Evolutionary conservation across 2,113 vertebrate species (phyloP), one percentile per base, ranked within the genome.

Genomic region (Geococcyx californianus): DNA sequence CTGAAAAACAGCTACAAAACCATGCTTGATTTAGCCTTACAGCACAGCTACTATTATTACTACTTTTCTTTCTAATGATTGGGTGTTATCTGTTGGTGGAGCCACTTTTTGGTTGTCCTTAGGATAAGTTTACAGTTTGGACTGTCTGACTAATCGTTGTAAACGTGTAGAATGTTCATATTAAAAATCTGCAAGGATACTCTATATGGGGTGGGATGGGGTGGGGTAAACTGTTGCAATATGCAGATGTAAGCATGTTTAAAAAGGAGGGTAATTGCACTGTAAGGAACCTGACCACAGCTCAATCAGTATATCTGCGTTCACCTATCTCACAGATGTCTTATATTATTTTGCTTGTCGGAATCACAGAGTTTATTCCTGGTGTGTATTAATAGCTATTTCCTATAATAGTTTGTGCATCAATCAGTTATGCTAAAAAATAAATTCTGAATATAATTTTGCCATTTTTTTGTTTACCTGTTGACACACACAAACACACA

Each of bases 401-500:
- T 97, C 97, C 92, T 97, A 96, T 78, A 68, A 85, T 75, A 80
- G 54, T 97, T 93, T 94, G 84, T 97, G 96, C 93, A 96, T 91
- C 84, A 94, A 59, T 72, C 78, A 97, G 87, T 89, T 96, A 97
- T 34, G 96, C 95, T 89, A 96, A 97, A 97, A 94, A 97, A 96
- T 98, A 97, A 98, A 97, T 97, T 90, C 95, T 96, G 95, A 97
- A 97, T 93, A 86, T 98, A 96, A 96, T 98, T 97, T 98, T 97
- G 92, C 96, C 94, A 97, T 72, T 97, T 92, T 96, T 98, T 97
- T 96, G 84, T 98, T 99, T 99, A 98, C 98, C 99, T 99, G 98
- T 98, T 97, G 11, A 49, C 21, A 49, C 47, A 49, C 47, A 42
- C 98, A 96, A 20, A 49, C 97, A 98, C 94, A 82, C 52, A 98